Evolutionary conservation across 2,797 vertebrate genomes (phyloP).

Genomic region (Ctenochaetus hawaiiensis): DNA sequence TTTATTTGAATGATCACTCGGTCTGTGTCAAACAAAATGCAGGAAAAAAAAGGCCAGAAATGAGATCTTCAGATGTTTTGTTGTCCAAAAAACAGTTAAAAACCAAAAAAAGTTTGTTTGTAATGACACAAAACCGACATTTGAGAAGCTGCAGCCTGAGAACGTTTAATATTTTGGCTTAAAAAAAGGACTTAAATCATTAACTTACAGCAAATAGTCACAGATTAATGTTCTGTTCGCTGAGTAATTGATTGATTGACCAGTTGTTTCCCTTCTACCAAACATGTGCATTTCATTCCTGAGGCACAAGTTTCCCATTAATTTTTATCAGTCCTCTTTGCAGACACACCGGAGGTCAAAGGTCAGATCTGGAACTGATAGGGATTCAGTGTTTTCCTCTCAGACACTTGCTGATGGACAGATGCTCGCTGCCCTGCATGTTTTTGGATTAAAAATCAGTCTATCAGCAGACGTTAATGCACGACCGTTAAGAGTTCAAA

Average conservation of each 20-base stretch:
- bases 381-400: neutral
- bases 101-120: neutral
- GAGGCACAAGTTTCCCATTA: neutral
- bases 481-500: neutral
- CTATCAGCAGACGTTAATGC: neutral
- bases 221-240: neutral
- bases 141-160: neutral
- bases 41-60: neutral
- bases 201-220: neutral
- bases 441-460: neutral
- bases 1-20: neutral
- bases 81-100: neutral
- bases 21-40: neutral
- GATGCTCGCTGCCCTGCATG: neutral
- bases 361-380: constrained; percentile 7
- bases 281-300: neutral
- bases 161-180: neutral
- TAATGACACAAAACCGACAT: neutral
- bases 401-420: constrained; percentile 7
- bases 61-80: neutral
- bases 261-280: neutral
- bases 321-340: neutral
- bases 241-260: too few species aligned
- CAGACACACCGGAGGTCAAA: constrained; percentile 8
- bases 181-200: neutral